Evolutionary conservation across 2,113 vertebrate genomes (phyloP), one percentile per base, ranked within the genome.

Genomic region (Tylochromis polylepis): DNA sequence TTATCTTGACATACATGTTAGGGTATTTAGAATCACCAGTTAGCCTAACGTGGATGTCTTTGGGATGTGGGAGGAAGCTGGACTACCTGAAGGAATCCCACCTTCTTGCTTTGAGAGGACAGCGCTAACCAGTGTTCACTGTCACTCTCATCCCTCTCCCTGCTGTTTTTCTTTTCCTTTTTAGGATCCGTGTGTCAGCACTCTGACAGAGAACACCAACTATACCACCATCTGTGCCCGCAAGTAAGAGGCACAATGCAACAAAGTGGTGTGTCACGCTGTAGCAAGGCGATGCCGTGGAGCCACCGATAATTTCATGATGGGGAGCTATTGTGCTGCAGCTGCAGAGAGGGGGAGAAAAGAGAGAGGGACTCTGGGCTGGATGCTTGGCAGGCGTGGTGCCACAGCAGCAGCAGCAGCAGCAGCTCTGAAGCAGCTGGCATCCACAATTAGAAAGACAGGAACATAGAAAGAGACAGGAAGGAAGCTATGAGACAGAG

Each of bases 381-480:
- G 89, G 82, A 86, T 88, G 89, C 86, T 94, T 93, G 90, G 91
- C 72, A 77, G 46, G 72, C 46, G 18, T 77, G 46, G 72, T 18
- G 53, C 27, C 92, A 20, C 72, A 31, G 43, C 43, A 75, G 41
- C 67, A 72, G 67, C 43, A 46, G 43, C 43, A 51, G 70, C 70
- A 77, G 27, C 20, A 29, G 43, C 46, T 53, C 43, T 51, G 24
- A 51, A 75, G 24, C 43, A 75, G 70, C 91, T 91, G 90, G 83
- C 84, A 85, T 56, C 59, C 65, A 87, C 60, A 43, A n/a, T 87
- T 18, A 85, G 27, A 89, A 49, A 82, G 56, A 88, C 6, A 65
- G 72, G 31, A 11, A 79, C 58, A 55, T 5, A 49, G 62, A 24
- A 11, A 57, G 67, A 77, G 20, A 77, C n/a, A 58, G 59, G 72